Base-by-base conservation (phyloP, 2,888 invertebrate genomes). In the Ptychoptera albimana region DNA sequence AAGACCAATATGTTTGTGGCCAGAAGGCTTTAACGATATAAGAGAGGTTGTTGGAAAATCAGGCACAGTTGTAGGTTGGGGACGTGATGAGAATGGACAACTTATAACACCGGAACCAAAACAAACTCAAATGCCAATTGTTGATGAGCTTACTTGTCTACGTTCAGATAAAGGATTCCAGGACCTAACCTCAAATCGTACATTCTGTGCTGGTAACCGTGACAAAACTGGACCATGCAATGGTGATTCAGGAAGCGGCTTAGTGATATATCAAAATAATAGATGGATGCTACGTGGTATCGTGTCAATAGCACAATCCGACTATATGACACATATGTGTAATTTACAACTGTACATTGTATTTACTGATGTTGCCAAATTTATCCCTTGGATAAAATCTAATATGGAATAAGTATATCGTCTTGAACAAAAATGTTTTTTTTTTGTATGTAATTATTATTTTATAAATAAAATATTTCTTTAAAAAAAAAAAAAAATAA, bases 351-450 rank as follows among this genome's bases (percentile, higher is more conserved):
- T 78, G 52, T 80, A 72, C 53, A 62, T 77, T 2, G 70, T 82
- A 12, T 80, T 78, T 54, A 75, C 74, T 1, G 81, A 82, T 54
- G 63, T 71, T n/a, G 72, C 75, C 1, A 67, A 75, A 55, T 73
- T 72, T 56, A 58, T 66, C 37, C 55, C 61, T 37, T 77, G 77
- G 77, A 70, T 78, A 30, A 55, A 54, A 49, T 58, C 62, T 23
- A 23, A 23, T 23, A 23, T 23, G 23, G 23, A 23, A 23, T 23
- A 23, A 23, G n/a, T n/a, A n/a, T n/a, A n/a, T n/a, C n/a, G n/a
- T n/a, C n/a, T n/a, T n/a, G n/a, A n/a, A n/a, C n/a, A n/a, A n/a
- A n/a, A n/a, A n/a, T n/a, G n/a, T n/a, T n/a, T 23, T 23, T 23
- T 23, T 3, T 23, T 23, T 23, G 23, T 23, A 7, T 23, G 23